These are phyloP conservation scores for Orthosia incerta DNA, from an alignment of 2,888 invertebrate species.

Conservation along the genomic window DNA sequence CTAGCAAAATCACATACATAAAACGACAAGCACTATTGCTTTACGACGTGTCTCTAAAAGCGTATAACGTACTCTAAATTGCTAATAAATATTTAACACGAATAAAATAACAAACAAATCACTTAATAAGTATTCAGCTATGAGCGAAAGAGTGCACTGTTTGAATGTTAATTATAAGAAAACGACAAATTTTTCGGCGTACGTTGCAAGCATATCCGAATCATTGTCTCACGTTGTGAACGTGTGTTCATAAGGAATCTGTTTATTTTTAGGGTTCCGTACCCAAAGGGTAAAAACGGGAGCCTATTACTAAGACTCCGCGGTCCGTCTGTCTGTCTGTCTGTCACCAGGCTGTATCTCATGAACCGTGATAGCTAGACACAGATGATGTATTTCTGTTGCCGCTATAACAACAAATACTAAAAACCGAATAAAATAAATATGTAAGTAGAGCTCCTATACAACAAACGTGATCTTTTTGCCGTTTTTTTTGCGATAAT, in stretches of 20 bases:
- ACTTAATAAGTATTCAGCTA: slow-evolving; percentile 50
- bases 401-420: too few relatives aligned
- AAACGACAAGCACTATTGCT: not conserved
- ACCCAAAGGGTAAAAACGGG: too few relatives aligned
- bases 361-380: too few relatives aligned
- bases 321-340: too few relatives aligned
- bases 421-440: too few relatives aligned
- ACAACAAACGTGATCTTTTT: too few relatives aligned
- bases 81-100: slow-evolving; percentile 49
- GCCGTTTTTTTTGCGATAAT: too few relatives aligned
- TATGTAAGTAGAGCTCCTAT: too few relatives aligned
- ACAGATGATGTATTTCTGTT: too few relatives aligned
- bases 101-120: slow-evolving; percentile 50
- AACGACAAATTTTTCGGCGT: slow-evolving; percentile 46
- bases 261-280: slow-evolving; percentile 28
- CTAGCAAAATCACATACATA: not conserved
- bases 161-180: slow-evolving; percentile 49
- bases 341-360: too few relatives aligned
- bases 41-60: slow-evolving; percentile 38
- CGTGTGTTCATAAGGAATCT: slow-evolving; percentile 15
- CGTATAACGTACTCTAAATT: slow-evolving; percentile 48
- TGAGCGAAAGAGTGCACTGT: slow-evolving; percentile 48
- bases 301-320: too few relatives aligned
- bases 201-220: slow-evolving; percentile 25
- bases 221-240: slow-evolving; percentile 7